Evolutionary conservation across 2,113 vertebrate genomes (phyloP).

Genomic region (Camelus dromedarius): DNA sequence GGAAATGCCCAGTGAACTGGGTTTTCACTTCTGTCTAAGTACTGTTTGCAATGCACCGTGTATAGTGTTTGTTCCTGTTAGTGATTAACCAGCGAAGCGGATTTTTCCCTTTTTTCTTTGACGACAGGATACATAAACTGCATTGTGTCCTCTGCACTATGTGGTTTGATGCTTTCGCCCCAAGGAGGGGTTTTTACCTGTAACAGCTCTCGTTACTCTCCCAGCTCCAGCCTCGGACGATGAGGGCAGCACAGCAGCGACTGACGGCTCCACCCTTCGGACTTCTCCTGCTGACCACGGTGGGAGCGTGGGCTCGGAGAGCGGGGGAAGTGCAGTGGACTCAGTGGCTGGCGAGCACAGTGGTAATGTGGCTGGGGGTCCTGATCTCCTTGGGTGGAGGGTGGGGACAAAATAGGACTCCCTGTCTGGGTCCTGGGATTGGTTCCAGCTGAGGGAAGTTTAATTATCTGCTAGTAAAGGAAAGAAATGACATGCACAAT

Average conservation of each 20-base stretch:
- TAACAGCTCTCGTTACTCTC: conserved; percentile 98
- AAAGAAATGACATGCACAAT: neutral
- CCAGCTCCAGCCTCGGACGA: conserved; percentile 99
- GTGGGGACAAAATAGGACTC: neutral
- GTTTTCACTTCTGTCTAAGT: conserved; percentile 67
- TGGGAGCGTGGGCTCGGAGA: conserved; percentile 98
- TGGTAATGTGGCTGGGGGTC: conserved; percentile 87
- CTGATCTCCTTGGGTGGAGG: conserved; percentile 33
- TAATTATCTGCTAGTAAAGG: neutral
- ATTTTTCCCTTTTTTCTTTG: conserved; percentile 53
- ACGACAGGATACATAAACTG: conserved; percentile 60
- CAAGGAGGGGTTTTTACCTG: conserved; percentile 92
- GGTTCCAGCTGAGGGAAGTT: neutral
- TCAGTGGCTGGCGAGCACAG: conserved; percentile 99
- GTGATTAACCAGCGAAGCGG: conserved; percentile 48
- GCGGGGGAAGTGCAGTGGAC: conserved; percentile 97
- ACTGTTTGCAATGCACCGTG: conserved; percentile 13
- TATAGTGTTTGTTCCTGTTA: conserved; percentile 59
- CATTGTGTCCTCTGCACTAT: conserved; percentile 55
- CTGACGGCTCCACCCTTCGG: conserved; percentile 97
- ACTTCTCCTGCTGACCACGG: conserved; percentile 99
- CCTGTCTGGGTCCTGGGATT: neutral
- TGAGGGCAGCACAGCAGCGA: conserved; percentile 98
- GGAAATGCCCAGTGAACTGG: conserved; percentile 77
- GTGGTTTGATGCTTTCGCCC: conserved; percentile 65